Base-by-base conservation (phyloP, 2,888 invertebrate genomes). In the Lysandra bellargus region DNA sequence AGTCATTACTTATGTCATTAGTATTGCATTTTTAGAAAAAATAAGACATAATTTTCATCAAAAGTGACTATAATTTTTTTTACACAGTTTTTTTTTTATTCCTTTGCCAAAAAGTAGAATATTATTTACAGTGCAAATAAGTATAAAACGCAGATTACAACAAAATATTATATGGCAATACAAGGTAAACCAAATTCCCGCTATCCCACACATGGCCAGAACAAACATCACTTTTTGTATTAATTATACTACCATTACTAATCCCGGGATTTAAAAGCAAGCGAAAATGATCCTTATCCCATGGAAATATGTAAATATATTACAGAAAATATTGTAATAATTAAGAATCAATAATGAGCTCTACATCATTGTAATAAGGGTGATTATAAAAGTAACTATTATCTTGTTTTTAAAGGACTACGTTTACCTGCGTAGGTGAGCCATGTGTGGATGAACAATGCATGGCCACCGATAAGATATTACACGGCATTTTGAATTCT, bases 191-290 rank as follows among this genome's bases (percentile, higher is more conserved):
- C 44, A 6, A 81, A 82, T 90, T 90, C 90, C 84, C 80, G 81
- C 88, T 90, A 88, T 84, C 83, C 84, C 83, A 76, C 76, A 84
- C 87, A 89, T 89, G 90, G 88, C 85, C 86, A 83, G 83, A 83
- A 88, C 88, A 88, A 83, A 88, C 88, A 88, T 87, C 83, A 85
- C 87, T 89, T 89, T 83, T 84, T 81, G 79, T 80, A 80, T 80
- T 83, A 83, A 83, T 83, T 82, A 81, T 30, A 76, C 72, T 77
- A 73, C 69, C 33, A 73, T 77, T 40, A 60, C 79, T 60, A 78
- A 40, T 61, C 6, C 44, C 14, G n/a, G 33, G 74, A 75, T 33
- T 33, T 9, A 7, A 7, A 9, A 49, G 7, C 64, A 78, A 49
- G 33, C 9, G 3, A 79, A 72, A 64, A 37, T 78, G 49, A 74